Evolutionary conservation across 2,113 vertebrate species (phyloP).

Genomic region (Otus sunia): DNA sequence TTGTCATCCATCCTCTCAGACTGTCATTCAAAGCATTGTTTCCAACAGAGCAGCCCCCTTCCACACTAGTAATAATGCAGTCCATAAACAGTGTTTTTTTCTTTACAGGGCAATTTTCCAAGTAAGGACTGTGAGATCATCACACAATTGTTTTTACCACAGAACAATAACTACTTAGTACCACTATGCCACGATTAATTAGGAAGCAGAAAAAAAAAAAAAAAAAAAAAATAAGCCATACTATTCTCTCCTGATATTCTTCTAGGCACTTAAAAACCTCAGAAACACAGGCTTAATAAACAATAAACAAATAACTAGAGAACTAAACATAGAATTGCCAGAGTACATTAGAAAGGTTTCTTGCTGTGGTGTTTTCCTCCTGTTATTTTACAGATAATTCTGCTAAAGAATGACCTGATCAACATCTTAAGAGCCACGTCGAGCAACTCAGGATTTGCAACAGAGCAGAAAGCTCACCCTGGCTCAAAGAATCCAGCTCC

Average conservation of each 20-base stretch:
- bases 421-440: background rate
- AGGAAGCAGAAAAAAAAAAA: background rate
- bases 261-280: background rate
- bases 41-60: background rate
- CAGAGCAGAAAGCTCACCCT: background rate
- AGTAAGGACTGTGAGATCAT: conserved; percentile 17
- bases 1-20: background rate
- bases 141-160: conserved; percentile 7
- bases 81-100: background rate
- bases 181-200: background rate
- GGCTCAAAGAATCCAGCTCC: background rate
- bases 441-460: background rate
- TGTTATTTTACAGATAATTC: background rate
- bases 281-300: background rate
- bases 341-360: background rate
- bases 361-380: background rate
- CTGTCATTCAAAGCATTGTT: background rate
- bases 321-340: background rate
- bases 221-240: background rate
- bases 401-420: background rate
- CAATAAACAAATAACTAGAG: background rate
- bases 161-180: conserved; percentile 16
- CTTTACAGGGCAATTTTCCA: background rate
- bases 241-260: background rate
- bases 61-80: background rate